Percentiles rank a stretch among this genome's conserved stretches.
Conservation (phyloP, 2,888 invertebrate species). For the Eudasyphora cyanicolor region DNA sequence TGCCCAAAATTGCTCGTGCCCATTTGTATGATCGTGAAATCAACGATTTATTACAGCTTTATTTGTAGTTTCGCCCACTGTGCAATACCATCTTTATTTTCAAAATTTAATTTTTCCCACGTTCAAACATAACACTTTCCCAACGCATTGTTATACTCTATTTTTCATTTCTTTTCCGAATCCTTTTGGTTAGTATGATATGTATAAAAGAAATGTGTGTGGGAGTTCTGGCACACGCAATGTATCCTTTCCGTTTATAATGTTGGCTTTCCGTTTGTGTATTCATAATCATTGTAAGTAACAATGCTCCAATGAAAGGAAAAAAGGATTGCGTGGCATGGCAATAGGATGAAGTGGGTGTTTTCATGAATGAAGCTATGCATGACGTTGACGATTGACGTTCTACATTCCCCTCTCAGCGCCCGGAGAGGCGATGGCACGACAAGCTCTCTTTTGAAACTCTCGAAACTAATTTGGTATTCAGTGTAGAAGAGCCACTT, state of each 20-base stretch:
- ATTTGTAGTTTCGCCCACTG: too few relatives aligned
- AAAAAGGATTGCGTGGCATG: background rate
- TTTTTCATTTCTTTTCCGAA: background rate
- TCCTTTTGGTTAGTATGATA: background rate
- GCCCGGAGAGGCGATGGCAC: background rate
- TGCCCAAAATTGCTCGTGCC: too few relatives aligned
- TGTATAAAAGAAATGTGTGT: background rate
- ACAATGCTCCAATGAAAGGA: constrained; percentile 4
- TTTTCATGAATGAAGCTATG: background rate
- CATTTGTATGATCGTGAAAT: too few relatives aligned
- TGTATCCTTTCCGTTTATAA: constrained; percentile 19
- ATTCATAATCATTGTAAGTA: constrained; percentile 43
- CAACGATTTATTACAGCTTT: too few relatives aligned
- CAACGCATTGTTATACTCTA: constrained; percentile 52
- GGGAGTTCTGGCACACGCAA: background rate
- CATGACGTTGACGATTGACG: background rate
- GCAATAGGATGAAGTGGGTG: background rate
- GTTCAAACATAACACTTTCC: constrained; percentile 52
- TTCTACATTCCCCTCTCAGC: too few relatives aligned
- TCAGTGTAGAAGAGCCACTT: constrained; percentile 67
- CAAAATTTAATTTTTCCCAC: constrained; percentile 58
- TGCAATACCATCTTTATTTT: too few relatives aligned
- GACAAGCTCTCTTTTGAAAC: background rate
- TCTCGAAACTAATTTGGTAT: constrained; percentile 67
- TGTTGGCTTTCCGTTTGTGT: constrained; percentile 6